Percentiles rank a stretch among this genome's conserved stretches.
Conservation (phyloP, 2,888 invertebrate species). For the Drosophila formosana region DNA sequence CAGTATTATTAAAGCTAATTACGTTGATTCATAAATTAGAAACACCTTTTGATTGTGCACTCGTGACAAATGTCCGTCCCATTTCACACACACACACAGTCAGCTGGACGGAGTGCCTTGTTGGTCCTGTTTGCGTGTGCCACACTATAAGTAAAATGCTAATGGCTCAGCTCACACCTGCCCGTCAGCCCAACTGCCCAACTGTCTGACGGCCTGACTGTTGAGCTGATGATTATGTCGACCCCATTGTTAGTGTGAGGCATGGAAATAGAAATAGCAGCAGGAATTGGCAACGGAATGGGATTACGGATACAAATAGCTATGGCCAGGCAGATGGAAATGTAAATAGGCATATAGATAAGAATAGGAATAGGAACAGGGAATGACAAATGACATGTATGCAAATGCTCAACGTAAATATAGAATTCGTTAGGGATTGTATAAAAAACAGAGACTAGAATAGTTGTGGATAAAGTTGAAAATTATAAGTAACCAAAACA, state of each 20-base stretch:
- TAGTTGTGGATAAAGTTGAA: not conserved
- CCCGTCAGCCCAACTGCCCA: not conserved
- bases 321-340: not conserved
- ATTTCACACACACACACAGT: not conserved
- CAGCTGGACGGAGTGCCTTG: slow-evolving; percentile 1
- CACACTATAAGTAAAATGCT: slow-evolving; percentile 26
- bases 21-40: slow-evolving; percentile 75
- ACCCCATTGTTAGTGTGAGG: slow-evolving; percentile 9
- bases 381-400: not conserved
- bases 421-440: not conserved
- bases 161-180: slow-evolving; percentile 35
- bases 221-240: slow-evolving; percentile 12
- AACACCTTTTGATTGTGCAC: slow-evolving; percentile 70
- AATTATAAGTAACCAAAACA: not conserved
- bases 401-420: not conserved
- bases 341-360: not conserved
- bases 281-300: not conserved
- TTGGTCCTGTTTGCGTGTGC: slow-evolving; percentile 32
- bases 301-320: not conserved
- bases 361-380: not conserved
- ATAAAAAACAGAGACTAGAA: not conserved
- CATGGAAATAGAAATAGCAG: slow-evolving; percentile 7
- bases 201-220: not conserved
- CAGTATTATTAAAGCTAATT: slow-evolving; percentile 68
- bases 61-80: slow-evolving; percentile 57